phyloP scores from a whole-genome alignment of 2,797 vertebrate genomes.

The Melanogrammus aeglefinus region DNA sequence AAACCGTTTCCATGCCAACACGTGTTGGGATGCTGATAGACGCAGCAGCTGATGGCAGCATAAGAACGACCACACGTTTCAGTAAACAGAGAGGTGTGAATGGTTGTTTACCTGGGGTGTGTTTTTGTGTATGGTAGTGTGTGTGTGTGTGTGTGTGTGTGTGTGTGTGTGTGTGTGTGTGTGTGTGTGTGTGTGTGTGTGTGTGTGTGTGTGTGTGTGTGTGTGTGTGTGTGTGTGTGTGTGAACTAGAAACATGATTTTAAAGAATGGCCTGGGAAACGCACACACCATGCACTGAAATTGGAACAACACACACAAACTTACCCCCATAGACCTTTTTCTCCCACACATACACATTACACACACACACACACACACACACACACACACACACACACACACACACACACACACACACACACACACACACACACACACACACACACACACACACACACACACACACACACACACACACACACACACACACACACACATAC shows the following conservation, averaged over 20 bases:
- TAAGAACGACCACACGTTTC: constrained; percentile 40
- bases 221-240: no score
- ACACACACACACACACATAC: constrained; percentile 7
- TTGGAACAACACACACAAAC: background rate
- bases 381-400: background rate
- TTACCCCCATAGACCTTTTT: background rate
- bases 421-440: background rate
- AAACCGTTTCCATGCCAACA: background rate
- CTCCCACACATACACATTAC: background rate
- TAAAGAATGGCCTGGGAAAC: constrained; percentile 48
- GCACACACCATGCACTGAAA: background rate
- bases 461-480: background rate
- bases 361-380: constrained; percentile 4
- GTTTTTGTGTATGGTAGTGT: background rate
- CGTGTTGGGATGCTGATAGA: constrained; percentile 9
- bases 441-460: background rate
- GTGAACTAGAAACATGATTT: constrained; percentile 25
- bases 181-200: constrained; percentile 6
- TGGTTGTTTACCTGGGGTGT: constrained; percentile 43
- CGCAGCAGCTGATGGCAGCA: constrained; percentile 54
- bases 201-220: background rate
- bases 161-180: no score
- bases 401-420: constrained; percentile 10
- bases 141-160: background rate
- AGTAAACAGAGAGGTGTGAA: constrained; percentile 15